Conservation (phyloP, 2,888 invertebrate species). For the Drosophila emarginata region DNA sequence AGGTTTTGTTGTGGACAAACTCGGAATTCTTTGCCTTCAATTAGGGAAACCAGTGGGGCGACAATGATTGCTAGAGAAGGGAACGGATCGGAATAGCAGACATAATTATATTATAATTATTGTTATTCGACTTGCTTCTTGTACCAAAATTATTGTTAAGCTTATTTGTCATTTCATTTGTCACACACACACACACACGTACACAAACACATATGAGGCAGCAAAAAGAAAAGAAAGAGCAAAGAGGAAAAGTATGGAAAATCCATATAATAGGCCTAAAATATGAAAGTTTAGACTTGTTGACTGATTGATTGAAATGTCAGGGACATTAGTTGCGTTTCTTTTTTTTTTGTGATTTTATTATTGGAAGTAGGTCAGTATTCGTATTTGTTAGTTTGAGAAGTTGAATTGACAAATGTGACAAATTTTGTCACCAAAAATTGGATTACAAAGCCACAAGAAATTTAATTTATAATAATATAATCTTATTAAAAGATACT, state of each 20-base stretch:
- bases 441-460: no score
- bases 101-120: not conserved
- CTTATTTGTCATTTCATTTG: slow-evolving; percentile 13
- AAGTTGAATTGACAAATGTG: not conserved
- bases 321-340: slow-evolving; percentile 49
- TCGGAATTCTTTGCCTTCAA: slow-evolving; percentile 1
- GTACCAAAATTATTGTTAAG: slow-evolving; percentile 21
- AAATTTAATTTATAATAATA: no score
- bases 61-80: not conserved
- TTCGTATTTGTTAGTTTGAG: not conserved
- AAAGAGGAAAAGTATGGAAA: slow-evolving; percentile 23
- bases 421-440: not conserved
- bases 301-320: slow-evolving; percentile 65
- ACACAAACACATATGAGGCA: slow-evolving; percentile 28
- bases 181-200: slow-evolving; percentile 32
- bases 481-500: no score
- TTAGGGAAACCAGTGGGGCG: not conserved
- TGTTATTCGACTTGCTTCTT: not conserved
- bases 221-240: slow-evolving; percentile 2
- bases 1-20: slow-evolving; percentile 40
- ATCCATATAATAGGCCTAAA: slow-evolving; percentile 45
- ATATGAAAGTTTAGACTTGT: slow-evolving; percentile 17
- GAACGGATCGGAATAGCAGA: not conserved
- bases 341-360: not conserved
- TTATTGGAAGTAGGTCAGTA: slow-evolving; percentile 56